Evolutionary conservation across 2,888 invertebrate species (phyloP).

Genomic region (Mechanitis mazaeus): DNA sequence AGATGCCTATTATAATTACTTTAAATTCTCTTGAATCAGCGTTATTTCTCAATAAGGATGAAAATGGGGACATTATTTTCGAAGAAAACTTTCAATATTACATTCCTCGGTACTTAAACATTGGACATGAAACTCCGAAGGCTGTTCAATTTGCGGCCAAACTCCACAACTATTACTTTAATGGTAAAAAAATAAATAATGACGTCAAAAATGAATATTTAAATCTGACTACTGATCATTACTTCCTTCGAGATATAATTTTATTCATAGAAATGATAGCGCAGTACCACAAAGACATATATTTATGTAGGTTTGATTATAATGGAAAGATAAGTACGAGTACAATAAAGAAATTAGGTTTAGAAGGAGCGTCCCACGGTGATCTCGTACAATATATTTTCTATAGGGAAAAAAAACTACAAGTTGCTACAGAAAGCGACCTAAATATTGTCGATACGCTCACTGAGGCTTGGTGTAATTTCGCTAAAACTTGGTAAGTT

Average conservation of each 20-base stretch:
- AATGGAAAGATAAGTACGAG: slow-evolving; percentile 54
- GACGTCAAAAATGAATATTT: slow-evolving; percentile 41
- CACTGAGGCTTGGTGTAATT: slow-evolving; percentile 54
- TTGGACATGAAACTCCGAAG: slow-evolving; percentile 35
- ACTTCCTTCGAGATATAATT: slow-evolving; percentile 46
- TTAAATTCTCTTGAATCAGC: slow-evolving; percentile 54
- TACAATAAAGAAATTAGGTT: slow-evolving; percentile 46
- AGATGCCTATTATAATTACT: slow-evolving; percentile 48
- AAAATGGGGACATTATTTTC: slow-evolving; percentile 42
- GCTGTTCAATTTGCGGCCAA: slow-evolving; percentile 34
- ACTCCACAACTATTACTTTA: slow-evolving; percentile 49
- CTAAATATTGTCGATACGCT: slow-evolving; percentile 46
- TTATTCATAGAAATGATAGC: slow-evolving; percentile 43
- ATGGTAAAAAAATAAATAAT: slow-evolving; percentile 35
- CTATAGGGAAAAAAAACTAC: slow-evolving; percentile 36
- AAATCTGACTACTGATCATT: slow-evolving; percentile 47
- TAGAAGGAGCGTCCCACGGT: slow-evolving; percentile 57
- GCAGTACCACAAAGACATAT: slow-evolving; percentile 38
- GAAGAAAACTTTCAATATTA: slow-evolving; percentile 47
- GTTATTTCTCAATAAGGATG: slow-evolving; percentile 44
- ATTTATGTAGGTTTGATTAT: slow-evolving; percentile 51
- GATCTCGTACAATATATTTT: slow-evolving; percentile 62
- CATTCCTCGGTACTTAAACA: slow-evolving; percentile 44
- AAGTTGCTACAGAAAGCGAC: slow-evolving; percentile 36
- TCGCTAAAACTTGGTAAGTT: slow-evolving; percentile 59